A percentile compares a stretch with the other conserved stretches of the same genome.
Evolutionary conservation across 1,140 invertebrate species (phyloP).

Genomic region (Globodera ellingtonae): DNA sequence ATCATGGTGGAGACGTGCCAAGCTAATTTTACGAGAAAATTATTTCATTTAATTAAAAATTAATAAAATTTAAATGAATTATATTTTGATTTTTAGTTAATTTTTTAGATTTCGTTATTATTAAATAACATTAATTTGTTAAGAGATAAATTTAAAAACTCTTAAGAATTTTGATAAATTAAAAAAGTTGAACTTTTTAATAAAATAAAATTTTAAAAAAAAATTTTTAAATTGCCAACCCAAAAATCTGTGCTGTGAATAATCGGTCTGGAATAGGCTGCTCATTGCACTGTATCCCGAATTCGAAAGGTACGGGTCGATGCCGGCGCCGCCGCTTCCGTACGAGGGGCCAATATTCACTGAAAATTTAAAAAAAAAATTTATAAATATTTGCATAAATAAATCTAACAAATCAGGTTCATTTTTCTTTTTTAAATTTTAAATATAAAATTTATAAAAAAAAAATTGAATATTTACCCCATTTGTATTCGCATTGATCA

Average conservation of each 20-base stretch:
- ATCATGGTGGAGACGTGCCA: conserved; percentile 27
- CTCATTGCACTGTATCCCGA: conserved; percentile 24
- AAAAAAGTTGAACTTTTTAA: no score
- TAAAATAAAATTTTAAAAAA: no score
- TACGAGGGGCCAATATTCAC: conserved; percentile 3
- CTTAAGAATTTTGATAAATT: no score
- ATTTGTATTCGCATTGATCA: conserved; percentile 30
- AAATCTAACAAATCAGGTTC: no score
- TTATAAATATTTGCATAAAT: not conserved
- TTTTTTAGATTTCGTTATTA: no score
- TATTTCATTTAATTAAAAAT: not conserved
- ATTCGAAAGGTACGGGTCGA: conserved; percentile 12
- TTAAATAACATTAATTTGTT: not conserved
- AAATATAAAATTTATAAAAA: not conserved
- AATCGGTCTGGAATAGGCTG: conserved; percentile 24
- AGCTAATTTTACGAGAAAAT: not conserved
- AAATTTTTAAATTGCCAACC: not conserved
- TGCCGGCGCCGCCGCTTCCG: not conserved
- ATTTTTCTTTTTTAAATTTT: no score
- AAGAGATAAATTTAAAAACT: no score
- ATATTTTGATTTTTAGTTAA: no score
- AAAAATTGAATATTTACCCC: not conserved
- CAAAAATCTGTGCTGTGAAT: conserved; percentile 24
- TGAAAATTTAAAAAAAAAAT: not conserved
- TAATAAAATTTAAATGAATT: not conserved